Evolutionary conservation across 2,888 invertebrate genomes (phyloP), one percentile per base, ranked within the genome.

Genomic region (Caenorhabditis sinica): DNA sequence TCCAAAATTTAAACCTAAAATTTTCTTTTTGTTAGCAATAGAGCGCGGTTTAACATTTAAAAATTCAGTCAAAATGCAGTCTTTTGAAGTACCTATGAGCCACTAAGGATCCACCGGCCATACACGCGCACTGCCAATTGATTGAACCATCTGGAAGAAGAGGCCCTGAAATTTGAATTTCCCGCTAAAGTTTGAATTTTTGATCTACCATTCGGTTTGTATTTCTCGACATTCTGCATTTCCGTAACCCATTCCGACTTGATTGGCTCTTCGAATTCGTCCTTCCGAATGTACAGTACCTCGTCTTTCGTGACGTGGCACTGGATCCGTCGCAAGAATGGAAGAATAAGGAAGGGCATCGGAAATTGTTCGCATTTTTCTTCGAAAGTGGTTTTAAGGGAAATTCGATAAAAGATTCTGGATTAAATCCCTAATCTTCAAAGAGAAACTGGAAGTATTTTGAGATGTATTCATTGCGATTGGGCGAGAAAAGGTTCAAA

Each of bases 111-210:
- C 88, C 88, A 1, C 87, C 87, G 8, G 85, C 87, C 88, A 88
- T 88, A 60, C 88, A 88, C 20, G 87, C 60, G 53, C 88, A 88
- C 53, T 88, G 86, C 88, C 88, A 88, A 71, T 88, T 88, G 56
- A 88, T 88, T 0, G 83, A 66, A 9, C 87, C 87, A 69, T 88
- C 88, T 0, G 86, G 71, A 30, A 88, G 77, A 0, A 63, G 33
- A 11, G 88, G 88, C 49, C 88, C 88, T 86, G 68, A 40, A 77
- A 20, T 58, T 56, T n/a, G 43, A 36, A 15, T 9, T 0, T 15
- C 23, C 25, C 23, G 23, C 36, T 2, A 20, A 49, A 8, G 25
- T 30, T 28, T 0, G 53, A 23, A 25, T 45, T 25, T 33, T 49
- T 25, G 33, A 25, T 23, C 13, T 28, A 74, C 74, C 81, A 36